These are phyloP conservation scores for Thaumatotibia leucotreta DNA, from an alignment of 1,140 invertebrate genomes.

Conservation along the genomic window DNA sequence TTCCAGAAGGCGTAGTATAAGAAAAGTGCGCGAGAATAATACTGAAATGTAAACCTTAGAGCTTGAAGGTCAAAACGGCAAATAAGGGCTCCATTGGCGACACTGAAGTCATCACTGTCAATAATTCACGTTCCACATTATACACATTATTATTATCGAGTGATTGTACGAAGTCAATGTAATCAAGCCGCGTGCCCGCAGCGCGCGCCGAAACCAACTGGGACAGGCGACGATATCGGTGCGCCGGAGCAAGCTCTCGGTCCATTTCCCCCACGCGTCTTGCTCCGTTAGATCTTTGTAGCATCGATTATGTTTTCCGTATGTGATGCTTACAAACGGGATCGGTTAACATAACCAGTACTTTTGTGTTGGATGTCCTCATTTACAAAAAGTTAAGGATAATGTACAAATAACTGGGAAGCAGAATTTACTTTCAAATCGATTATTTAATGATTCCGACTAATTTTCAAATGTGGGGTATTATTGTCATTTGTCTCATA, in stretches of 20 bases:
- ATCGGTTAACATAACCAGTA: background rate
- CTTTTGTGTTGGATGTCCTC: background rate
- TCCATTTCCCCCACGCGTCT: constrained; percentile 73
- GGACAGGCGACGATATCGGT: constrained; percentile 65
- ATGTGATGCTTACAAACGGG: background rate
- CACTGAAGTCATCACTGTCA: constrained; percentile 10
- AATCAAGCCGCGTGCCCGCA: constrained; percentile 53
- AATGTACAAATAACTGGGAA: too few species aligned
- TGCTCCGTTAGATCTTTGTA: constrained; percentile 70
- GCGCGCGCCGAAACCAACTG: constrained; percentile 69
- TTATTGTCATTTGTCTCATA: background rate
- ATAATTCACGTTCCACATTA: constrained; percentile 17
- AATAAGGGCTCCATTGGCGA: background rate
- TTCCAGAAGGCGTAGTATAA: background rate
- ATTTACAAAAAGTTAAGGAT: too few species aligned
- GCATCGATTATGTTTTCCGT: constrained; percentile 46
- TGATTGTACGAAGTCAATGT: constrained; percentile 36
- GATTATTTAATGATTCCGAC: too few species aligned
- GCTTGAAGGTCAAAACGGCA: background rate
- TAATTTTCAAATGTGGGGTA: too few species aligned
- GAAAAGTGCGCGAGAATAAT: background rate
- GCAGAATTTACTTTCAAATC: too few species aligned
- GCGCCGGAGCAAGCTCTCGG: constrained; percentile 63
- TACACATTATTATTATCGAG: constrained; percentile 25
- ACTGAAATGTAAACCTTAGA: background rate